phyloP scores from a whole-genome alignment of 1,140 invertebrate genomes.

The Zaprionus capensis region DNA sequence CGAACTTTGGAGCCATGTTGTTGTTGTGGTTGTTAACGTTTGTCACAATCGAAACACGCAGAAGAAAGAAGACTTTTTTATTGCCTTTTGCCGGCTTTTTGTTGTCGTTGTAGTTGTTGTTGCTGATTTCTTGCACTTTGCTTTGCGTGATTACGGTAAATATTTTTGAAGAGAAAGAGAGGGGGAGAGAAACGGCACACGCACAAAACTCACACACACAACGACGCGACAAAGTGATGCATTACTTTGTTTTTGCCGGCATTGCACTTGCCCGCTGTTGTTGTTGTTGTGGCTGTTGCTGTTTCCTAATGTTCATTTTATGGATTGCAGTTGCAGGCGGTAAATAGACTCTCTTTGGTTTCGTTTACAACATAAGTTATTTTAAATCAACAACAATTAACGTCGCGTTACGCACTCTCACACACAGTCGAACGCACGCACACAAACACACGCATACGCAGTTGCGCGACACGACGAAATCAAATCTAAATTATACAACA shows the following conservation, averaged over 20 bases:
- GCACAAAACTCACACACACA: slow-evolving; percentile 47
- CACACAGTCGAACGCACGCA: slow-evolving; percentile 12
- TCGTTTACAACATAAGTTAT: slow-evolving; percentile 36
- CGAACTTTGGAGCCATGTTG: slow-evolving; percentile 43
- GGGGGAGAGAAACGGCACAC: slow-evolving; percentile 28
- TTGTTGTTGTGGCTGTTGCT: slow-evolving; percentile 34
- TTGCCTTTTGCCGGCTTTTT: slow-evolving; percentile 45
- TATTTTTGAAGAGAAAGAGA: slow-evolving; percentile 46
- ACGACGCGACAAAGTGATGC: slow-evolving; percentile 49
- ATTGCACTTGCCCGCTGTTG: slow-evolving; percentile 45
- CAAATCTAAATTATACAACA: slow-evolving; percentile 16
- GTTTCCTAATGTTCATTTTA: slow-evolving; percentile 60
- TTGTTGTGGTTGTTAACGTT: slow-evolving; percentile 34
- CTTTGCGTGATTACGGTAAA: slow-evolving; percentile 54
- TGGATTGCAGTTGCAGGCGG: slow-evolving; percentile 28
- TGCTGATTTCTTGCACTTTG: slow-evolving; percentile 47
- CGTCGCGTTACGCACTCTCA: slow-evolving; percentile 35
- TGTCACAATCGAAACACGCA: slow-evolving; percentile 27
- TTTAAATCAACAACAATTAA: slow-evolving; percentile 43
- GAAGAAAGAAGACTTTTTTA: slow-evolving; percentile 17
- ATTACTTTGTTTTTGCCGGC: slow-evolving; percentile 62
- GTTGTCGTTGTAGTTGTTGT: slow-evolving; percentile 27
- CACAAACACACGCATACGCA: slow-evolving; percentile 21
- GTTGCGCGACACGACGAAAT: slow-evolving; percentile 39
- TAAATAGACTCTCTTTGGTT: slow-evolving; percentile 43